Percentiles rank a stretch among this genome's conserved stretches.
Evolutionary conservation across 2,888 invertebrate genomes (phyloP).

Genomic region (Lithophane semibrunnea): DNA sequence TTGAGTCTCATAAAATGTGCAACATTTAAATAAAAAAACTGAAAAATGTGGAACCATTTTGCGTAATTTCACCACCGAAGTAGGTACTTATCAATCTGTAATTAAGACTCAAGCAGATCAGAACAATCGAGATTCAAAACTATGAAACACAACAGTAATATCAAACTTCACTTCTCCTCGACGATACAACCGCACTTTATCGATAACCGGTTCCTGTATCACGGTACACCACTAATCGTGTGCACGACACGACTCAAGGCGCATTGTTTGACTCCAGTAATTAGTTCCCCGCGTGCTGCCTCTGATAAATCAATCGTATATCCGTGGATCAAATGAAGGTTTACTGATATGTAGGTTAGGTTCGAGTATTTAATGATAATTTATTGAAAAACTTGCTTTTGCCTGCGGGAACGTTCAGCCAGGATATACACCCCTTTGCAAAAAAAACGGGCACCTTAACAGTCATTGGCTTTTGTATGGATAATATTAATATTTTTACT

Average conservation of each 20-base stretch:
- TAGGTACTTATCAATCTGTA: not conserved
- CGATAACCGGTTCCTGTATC: constrained; percentile 42
- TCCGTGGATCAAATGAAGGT: constrained; percentile 38
- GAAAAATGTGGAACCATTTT: not conserved
- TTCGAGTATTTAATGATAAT: not conserved
- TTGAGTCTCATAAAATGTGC: not conserved
- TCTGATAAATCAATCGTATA: constrained; percentile 63
- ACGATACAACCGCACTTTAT: constrained; percentile 15
- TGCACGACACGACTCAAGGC: constrained; percentile 44
- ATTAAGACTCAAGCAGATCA: not conserved
- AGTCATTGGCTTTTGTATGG: too few species aligned
- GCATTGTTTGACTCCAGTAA: constrained; percentile 67
- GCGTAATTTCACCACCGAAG: not conserved
- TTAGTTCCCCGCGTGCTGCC: constrained; percentile 62
- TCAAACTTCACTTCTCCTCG: not conserved
- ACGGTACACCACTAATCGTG: constrained; percentile 56
- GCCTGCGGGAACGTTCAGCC: too few species aligned
- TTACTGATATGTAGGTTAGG: constrained; percentile 8
- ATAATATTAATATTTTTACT: too few species aligned
- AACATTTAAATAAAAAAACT: not conserved
- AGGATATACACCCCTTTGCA: too few species aligned
- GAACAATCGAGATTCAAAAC: constrained; percentile 8
- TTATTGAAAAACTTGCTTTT: not conserved
- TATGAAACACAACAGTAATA: not conserved
- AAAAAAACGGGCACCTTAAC: too few species aligned